Conservation (phyloP, 2,888 invertebrate species). For the Stenchaetothrips biformis region DNA sequence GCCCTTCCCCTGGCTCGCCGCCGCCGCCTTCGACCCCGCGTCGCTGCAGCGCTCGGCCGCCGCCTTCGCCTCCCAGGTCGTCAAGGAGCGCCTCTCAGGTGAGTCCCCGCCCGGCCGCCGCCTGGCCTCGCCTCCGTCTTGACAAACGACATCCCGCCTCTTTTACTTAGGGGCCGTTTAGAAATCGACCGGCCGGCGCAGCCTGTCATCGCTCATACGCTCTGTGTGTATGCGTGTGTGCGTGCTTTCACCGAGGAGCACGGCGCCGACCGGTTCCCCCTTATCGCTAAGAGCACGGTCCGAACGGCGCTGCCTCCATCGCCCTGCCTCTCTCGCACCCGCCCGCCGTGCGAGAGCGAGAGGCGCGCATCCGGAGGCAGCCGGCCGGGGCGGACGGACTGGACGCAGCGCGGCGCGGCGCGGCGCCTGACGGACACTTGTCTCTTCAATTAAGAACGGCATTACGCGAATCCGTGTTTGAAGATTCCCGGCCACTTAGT, state of each 20-base stretch:
- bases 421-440: constrained; percentile 45
- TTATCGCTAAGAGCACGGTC: not conserved
- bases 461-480: constrained; percentile 42
- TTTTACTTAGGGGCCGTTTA: not conserved
- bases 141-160: no score
- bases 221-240: not conserved
- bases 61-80: constrained; percentile 73
- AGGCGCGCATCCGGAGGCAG: not conserved
- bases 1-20: constrained; percentile 48
- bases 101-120: constrained; percentile 44
- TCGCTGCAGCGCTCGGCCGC: constrained; percentile 46
- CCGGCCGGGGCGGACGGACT: not conserved
- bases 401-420: not conserved
- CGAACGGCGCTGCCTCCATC: not conserved
- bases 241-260: constrained; percentile 1
- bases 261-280: not conserved
- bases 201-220: not conserved
- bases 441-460: constrained; percentile 51
- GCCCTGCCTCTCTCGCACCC: not conserved
- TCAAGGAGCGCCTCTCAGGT: constrained; percentile 79
- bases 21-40: constrained; percentile 53
- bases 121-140: no score
- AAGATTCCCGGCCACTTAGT: not conserved
- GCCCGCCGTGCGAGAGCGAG: not conserved
- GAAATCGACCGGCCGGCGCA: not conserved